Conservation (phyloP, 1,140 invertebrate genomes). For the Heliconius nattereri region DNA sequence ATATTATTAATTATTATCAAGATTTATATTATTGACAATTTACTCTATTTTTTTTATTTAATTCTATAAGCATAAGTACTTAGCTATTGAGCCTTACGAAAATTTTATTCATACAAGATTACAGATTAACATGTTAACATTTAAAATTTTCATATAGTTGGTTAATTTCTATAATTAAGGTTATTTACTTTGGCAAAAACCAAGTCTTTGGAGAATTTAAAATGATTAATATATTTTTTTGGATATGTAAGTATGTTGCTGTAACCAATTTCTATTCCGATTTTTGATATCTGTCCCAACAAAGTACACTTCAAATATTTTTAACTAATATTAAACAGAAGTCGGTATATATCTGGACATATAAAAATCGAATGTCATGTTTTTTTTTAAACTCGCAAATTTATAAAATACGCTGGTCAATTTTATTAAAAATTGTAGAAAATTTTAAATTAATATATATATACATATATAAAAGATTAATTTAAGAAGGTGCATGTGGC, state of each 20-base stretch:
- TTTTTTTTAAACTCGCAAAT: not conserved
- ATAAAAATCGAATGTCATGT: not conserved
- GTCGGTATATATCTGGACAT: not conserved
- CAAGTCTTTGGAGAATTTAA: constrained; percentile 2
- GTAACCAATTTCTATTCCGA: not conserved
- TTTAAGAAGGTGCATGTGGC: constrained; percentile 9
- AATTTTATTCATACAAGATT: constrained; percentile 6
- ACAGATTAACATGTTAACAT: constrained; percentile 24
- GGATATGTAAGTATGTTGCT: not conserved
- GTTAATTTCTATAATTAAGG: constrained; percentile 19
- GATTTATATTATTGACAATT: constrained; percentile 13
- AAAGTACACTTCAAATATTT: not conserved
- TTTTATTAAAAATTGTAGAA: not conserved
- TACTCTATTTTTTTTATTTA: constrained; percentile 10
- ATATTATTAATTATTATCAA: constrained; percentile 6
- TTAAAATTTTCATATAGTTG: not conserved
- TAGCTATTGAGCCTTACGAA: constrained; percentile 28
- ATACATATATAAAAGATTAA: not conserved
- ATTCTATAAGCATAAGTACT: constrained; percentile 25
- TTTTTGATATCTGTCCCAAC: not conserved
- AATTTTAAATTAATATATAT: not conserved
- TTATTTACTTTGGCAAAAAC: constrained; percentile 18
- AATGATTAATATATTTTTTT: constrained; percentile 3
- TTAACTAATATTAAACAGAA: too few relatives aligned
- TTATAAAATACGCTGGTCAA: not conserved